Evolutionary conservation across 2,888 invertebrate species (phyloP), one percentile per base, ranked within the genome.

Genomic region (Ophonus ardosiacus): DNA sequence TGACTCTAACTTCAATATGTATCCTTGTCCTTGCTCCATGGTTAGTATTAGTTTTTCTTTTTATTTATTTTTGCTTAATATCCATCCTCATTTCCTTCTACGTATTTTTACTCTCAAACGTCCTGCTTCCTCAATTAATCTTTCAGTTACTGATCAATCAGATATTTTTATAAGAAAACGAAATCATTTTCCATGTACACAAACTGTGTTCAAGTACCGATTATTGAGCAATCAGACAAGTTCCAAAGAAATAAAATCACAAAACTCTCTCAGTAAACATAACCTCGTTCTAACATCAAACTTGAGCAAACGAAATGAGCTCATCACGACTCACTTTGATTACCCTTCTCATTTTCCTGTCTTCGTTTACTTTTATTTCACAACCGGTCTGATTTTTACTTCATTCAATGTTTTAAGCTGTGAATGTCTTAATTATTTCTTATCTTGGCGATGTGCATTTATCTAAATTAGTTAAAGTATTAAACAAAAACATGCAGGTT

Each of bases 351-450:
- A 61, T 74, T 40, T n/a, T 18, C 51, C 43, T 74, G 59, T 61
- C 24, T 78, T 59, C 2, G 31, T 59, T 79, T 79, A 15, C 7
- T 79, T 79, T 57, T 78, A 76, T 76, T 57, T n/a, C 76, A 76
- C 18, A 81, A 81, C 81, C 21, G 81, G 81, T 81, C 51, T 81
- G 3, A 81, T 81, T 81, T 81, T 81, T 81, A 63, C 59, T 18
- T 59, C 18, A 61, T 17, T 61, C 40, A 63, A n/a, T 43, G 81
- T 63, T 81, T 81, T 81, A 65, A 81, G 31, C 21, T 21, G 56
- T 24, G 78, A 56, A 81, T 65, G 65, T 61, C 81, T 81, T 81
- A 81, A 81, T 81, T 81, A 81, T 81, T 81, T 63, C 81, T 81
- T 81, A 81, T 81, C 81, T 63, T 51, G 43, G 43, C 7, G 65